These are phyloP conservation scores for Tanypteryx hageni DNA, from an alignment of 2,888 invertebrate genomes.

Conservation along the genomic window DNA sequence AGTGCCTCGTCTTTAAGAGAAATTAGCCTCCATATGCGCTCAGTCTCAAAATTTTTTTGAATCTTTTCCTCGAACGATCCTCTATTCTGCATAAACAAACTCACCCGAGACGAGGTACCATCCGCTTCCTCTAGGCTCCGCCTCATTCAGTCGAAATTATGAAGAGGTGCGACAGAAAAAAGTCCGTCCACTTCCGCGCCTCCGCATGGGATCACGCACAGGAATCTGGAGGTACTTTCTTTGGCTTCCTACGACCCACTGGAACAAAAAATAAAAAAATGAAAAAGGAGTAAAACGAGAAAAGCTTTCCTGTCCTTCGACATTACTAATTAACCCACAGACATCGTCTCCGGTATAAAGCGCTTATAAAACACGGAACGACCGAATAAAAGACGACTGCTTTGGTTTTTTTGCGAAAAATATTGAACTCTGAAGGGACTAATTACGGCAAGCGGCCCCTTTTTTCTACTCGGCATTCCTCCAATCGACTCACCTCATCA, in stretches of 20 bases:
- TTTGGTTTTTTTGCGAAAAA: neutral
- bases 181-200: too few species aligned
- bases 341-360: neutral
- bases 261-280: too few species aligned
- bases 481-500: neutral
- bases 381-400: neutral
- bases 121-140: too few species aligned
- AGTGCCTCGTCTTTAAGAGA: too few species aligned
- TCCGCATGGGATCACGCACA: neutral
- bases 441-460: neutral
- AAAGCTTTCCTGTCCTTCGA: neutral
- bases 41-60: too few species aligned
- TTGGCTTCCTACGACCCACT: neutral
- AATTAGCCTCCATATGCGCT: too few species aligned
- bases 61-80: too few species aligned
- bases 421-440: neutral
- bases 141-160: too few species aligned
- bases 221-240: neutral
- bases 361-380: neutral
- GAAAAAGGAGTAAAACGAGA: too few species aligned
- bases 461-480: neutral
- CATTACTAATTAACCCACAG: neutral
- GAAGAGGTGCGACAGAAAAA: too few species aligned
- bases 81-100: too few species aligned
- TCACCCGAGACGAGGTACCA: too few species aligned